Base-by-base conservation (phyloP, 2,113 vertebrate species). In the Tringa solitaria region DNA sequence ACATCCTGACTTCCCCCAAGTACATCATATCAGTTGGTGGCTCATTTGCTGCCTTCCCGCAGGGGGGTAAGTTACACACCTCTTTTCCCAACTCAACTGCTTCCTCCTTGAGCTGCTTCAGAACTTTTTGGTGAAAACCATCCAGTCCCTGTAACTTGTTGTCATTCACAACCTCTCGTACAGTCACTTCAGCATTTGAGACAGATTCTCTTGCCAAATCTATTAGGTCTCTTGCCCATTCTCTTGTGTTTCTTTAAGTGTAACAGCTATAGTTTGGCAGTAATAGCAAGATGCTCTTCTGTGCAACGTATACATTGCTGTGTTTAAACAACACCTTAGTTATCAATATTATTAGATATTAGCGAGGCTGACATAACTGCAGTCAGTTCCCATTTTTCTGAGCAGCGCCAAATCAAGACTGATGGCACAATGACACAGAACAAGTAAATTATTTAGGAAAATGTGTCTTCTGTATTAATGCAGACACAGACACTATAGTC, bases 21-120 rank as follows among this genome's bases (percentile, higher is more conserved):
- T 51, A 2, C 19, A n/a, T 41, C 10, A 1, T 41, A 54, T 28
- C 74, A 0, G 0, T 17, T 65, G 17, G 41, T 57, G 72, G 30
- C 26, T 83, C 20, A 30, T 53, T 54, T 48, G 46, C 46, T 86
- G 59, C 50, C 27, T 69, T 69, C 22, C 23, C 43, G 23, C 12
- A 26, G 4, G 1, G 9, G 20, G 16, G 23, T 51, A 76, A 45
- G 4, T 43, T 64, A 75, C 41, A 37, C 27, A 63, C 22, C 56
- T 28, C 63, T 69, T 69, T 56, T 37, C 43, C 41, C 56, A 82
- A 35, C 51, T 75, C 33, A 45, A 20, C 43, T 56, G 9, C 33
- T 67, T 73, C n/a, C 19, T 75, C 21, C 61, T 50, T n/a, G 12
- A 68, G 26, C 7, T 68, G 30, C 53, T 82, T 81, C 70, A 59